A percentile compares a stretch with the other conserved stretches of the same genome.
Evolutionary conservation across 1,140 invertebrate genomes (phyloP).

Genomic region (Solen grandis): DNA sequence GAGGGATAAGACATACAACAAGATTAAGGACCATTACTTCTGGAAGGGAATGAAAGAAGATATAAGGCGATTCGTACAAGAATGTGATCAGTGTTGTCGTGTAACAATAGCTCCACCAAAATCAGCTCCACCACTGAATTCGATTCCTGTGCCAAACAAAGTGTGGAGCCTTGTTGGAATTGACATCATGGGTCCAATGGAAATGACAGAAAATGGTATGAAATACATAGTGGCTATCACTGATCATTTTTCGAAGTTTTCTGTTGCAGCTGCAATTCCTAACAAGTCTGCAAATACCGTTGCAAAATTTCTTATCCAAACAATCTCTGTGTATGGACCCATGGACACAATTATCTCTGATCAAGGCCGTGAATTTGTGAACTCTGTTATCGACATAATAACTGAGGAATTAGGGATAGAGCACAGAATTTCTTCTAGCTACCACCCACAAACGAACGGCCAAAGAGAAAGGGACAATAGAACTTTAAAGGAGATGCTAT

Average conservation of each 20-base stretch:
- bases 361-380: background rate
- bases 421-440: constrained; percentile 22
- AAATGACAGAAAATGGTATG: background rate
- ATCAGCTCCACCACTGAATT: constrained; percentile 1
- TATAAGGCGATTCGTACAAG: background rate
- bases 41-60: constrained; percentile 1
- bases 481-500: constrained; percentile 17
- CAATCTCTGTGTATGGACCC: background rate
- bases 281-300: background rate
- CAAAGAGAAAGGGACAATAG: constrained; percentile 30
- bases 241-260: background rate
- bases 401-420: constrained; percentile 6
- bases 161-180: constrained; percentile 11
- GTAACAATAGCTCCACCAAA: constrained; percentile 1
- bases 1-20: background rate
- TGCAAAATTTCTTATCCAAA: background rate
- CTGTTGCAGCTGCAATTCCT: background rate
- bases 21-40: background rate
- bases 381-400: background rate
- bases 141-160: background rate
- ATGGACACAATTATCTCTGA: background rate
- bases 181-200: constrained; percentile 5
- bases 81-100: background rate
- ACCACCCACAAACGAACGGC: constrained; percentile 25
- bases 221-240: background rate